phyloP scores from a whole-genome alignment of 2,113 vertebrate genomes.

The Galemys pyrenaicus region DNA sequence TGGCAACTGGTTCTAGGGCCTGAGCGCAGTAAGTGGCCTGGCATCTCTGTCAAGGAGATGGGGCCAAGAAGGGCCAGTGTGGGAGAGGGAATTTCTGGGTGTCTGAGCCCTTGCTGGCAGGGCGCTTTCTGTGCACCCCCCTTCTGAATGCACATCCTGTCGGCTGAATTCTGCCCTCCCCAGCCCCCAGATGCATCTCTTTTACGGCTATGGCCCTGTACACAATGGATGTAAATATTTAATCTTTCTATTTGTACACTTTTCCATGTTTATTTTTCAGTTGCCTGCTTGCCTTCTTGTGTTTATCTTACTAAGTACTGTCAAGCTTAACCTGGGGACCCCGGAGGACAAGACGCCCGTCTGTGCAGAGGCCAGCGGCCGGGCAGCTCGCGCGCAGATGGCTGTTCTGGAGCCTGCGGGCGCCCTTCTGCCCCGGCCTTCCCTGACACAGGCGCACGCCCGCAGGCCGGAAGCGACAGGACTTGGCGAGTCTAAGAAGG shows the following conservation, averaged over 20 bases:
- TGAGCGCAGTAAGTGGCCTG: too few relatives aligned
- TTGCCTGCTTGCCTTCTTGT: background rate
- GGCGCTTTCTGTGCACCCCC: background rate
- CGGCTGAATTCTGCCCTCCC: background rate
- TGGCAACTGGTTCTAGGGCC: background rate
- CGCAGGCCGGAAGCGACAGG: background rate
- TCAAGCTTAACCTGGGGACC: background rate
- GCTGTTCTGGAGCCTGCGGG: too few relatives aligned
- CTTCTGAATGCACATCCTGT: background rate
- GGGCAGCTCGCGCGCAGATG: too few relatives aligned
- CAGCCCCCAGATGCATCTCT: background rate
- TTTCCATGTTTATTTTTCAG: constrained; percentile 26
- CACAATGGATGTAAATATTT: constrained; percentile 27
- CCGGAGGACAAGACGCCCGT: background rate
- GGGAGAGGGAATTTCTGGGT: background rate
- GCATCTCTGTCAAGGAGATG: background rate
- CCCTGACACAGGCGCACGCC: background rate
- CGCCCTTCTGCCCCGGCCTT: too few relatives aligned
- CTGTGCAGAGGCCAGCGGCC: too few relatives aligned
- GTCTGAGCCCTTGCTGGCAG: background rate
- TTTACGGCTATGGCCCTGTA: background rate
- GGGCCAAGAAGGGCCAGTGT: background rate
- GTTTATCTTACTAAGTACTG: background rate
- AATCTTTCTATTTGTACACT: constrained; percentile 19
- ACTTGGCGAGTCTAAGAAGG: background rate